phyloP scores from a whole-genome alignment of 2,113 vertebrate species.

The Chaetura pelagica region DNA sequence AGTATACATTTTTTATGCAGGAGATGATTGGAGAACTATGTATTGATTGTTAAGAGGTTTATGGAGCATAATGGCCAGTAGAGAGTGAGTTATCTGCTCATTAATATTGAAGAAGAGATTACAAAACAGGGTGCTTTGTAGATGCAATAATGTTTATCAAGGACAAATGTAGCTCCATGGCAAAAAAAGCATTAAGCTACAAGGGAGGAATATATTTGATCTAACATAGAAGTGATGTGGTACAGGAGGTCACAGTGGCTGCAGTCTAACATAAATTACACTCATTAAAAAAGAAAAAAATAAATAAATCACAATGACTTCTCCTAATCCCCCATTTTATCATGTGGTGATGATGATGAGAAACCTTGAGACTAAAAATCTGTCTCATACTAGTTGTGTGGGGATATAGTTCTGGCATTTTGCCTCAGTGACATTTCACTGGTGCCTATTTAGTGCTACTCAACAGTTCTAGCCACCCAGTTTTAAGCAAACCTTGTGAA shows the following conservation, averaged over 20 bases:
- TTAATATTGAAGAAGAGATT: not conserved
- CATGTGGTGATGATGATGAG: not conserved
- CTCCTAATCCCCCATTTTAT: not conserved
- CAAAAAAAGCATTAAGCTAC: not conserved
- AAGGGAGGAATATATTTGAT: not conserved
- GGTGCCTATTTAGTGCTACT: not conserved
- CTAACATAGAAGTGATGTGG: not conserved
- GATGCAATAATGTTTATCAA: not conserved
- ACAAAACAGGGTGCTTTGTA: not conserved
- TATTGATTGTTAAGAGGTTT: slow-evolving; percentile 52
- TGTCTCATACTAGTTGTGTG: not conserved
- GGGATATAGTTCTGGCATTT: not conserved
- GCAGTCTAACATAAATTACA: not conserved
- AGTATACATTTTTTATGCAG: slow-evolving; percentile 2
- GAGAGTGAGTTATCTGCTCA: not conserved
- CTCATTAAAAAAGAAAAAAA: not conserved
- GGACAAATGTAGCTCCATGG: not conserved
- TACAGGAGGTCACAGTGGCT: not conserved
- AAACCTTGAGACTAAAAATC: not conserved
- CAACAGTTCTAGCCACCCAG: not conserved
- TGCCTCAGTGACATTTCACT: not conserved
- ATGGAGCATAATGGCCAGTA: not conserved
- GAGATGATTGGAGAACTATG: not conserved
- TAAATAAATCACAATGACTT: not conserved
- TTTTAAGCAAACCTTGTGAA: not conserved